A percentile compares a stretch with the other conserved stretches of the same genome.
Conservation (phyloP, 2,797 vertebrate genomes). For the Oryzias dopingdopingensis region DNA sequence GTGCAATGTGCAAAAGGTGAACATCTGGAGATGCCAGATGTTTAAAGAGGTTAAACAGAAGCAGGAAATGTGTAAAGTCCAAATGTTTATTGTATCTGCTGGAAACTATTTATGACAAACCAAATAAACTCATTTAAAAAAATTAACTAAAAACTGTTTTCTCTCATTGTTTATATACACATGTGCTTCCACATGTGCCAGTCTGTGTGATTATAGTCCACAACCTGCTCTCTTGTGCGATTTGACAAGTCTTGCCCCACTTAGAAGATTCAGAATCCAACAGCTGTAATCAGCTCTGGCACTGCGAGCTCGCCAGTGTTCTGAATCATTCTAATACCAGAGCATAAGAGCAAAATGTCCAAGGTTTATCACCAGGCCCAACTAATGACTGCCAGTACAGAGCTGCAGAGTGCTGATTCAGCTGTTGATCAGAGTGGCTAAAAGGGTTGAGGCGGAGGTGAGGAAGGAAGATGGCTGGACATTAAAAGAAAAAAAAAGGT, state of each 20-base stretch:
- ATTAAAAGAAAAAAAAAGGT: constrained; percentile 17
- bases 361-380: constrained; percentile 45
- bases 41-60: constrained; percentile 42
- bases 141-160: constrained; percentile 25
- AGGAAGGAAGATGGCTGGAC: constrained; percentile 27
- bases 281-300: constrained; percentile 49
- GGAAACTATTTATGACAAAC: constrained; percentile 38
- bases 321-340: constrained; percentile 41
- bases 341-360: constrained; percentile 35
- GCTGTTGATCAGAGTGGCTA: constrained; percentile 51
- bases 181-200: constrained; percentile 14
- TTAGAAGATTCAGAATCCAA: constrained; percentile 51
- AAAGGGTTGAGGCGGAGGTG: constrained; percentile 29
- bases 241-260: constrained; percentile 50
- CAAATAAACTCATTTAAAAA: constrained; percentile 28
- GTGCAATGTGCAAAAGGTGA: constrained; percentile 52
- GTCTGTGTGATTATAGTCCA: constrained; percentile 21
- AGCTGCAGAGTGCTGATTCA: constrained; percentile 46
- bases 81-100: constrained; percentile 25
- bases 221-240: constrained; percentile 33
- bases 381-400: constrained; percentile 52
- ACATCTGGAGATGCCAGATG: constrained; percentile 19
- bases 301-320: constrained; percentile 28
- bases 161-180: constrained; percentile 19
- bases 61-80: constrained; percentile 4